Conservation (phyloP, 2,113 vertebrate species). For the Aegithalos caudatus region DNA sequence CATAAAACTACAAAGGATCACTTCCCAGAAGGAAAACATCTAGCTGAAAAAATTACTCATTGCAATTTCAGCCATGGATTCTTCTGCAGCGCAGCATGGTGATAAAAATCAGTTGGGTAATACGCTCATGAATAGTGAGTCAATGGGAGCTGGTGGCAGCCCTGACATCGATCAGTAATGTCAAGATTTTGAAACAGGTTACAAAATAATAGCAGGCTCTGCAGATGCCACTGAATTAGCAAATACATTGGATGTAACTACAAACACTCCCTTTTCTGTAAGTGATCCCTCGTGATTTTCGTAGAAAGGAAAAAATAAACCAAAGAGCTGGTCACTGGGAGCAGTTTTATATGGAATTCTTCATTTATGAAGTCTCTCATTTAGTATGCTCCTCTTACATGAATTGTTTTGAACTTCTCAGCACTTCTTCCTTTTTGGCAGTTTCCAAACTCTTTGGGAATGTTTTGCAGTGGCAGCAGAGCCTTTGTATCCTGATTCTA, state of each 20-base stretch:
- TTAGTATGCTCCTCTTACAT: background rate
- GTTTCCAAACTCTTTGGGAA: background rate
- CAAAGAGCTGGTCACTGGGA: background rate
- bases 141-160: background rate
- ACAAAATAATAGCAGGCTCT: background rate
- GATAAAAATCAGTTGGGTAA: conserved; percentile 16
- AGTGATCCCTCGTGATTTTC: background rate
- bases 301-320: background rate
- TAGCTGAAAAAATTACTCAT: background rate
- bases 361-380: background rate
- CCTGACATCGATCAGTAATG: background rate
- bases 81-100: background rate
- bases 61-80: background rate
- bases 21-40: background rate
- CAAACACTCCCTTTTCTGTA: background rate
- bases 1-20: background rate
- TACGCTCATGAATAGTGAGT: background rate
- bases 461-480: background rate
- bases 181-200: conserved; percentile 1
- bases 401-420: background rate
- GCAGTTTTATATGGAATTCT: background rate
- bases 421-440: background rate
- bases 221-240: background rate
- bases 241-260: background rate
- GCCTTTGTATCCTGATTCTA: background rate